Evolutionary conservation across 2,797 vertebrate species (phyloP), one percentile per base, ranked within the genome.

Genomic region (Parambassis ranga): DNA sequence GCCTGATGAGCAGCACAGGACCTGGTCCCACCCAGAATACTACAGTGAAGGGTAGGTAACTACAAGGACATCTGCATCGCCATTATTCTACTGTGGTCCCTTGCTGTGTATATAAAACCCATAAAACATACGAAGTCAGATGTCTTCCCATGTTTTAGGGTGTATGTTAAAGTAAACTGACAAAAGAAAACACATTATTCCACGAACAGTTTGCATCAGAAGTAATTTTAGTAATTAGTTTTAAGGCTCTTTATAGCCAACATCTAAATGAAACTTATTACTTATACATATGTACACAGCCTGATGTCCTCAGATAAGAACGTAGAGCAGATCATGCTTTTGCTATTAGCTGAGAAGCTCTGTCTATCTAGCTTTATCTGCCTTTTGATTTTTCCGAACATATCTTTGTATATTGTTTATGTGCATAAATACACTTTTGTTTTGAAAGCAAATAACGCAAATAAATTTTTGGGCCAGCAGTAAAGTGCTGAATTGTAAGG

Each of bases 21-120:
- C 96, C 49, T 98, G 98, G 97, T 94, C 96, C 56, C 96, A 97
- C 73, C 95, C 95, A 0, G 97, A 98, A 77, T 98, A 95, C 85
- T 98, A 95, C 91, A 95, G 92, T 4, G 98, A 99, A 83, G 94
- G 97, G 98, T 99, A 58, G 14, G 89, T 73, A 23, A 5, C 41
- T 10, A 13, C 9, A 43, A 16, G 22, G 26, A 10, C 16, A 43
- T 27, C n/a, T n/a, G n/a, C n/a, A n/a, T n/a, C n/a, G n/a, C n/a
- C n/a, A n/a, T n/a, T n/a, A n/a, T n/a, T n/a, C n/a, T n/a, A n/a
- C n/a, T n/a, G n/a, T n/a, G n/a, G n/a, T n/a, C n/a, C n/a, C n/a
- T n/a, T n/a, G n/a, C n/a, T n/a, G n/a, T n/a, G n/a, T n/a, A n/a
- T n/a, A n/a, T n/a, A n/a, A n/a, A n/a, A n/a, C n/a, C n/a, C n/a